Conservation (phyloP, 2,797 vertebrate genomes). For the Helicolenus hilgendorfi region DNA sequence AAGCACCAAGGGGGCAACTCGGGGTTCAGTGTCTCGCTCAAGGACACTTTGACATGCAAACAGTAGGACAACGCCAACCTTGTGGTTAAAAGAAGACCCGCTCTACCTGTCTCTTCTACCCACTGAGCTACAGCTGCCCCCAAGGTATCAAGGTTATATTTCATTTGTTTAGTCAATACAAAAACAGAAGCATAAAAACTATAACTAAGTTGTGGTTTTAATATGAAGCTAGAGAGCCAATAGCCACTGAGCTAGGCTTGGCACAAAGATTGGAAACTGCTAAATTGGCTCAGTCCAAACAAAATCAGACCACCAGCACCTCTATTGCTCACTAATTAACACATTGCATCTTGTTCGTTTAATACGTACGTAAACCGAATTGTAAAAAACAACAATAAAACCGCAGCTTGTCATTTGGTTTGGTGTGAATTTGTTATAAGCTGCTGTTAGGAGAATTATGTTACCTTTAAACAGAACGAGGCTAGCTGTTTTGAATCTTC, state of each 20-base stretch:
- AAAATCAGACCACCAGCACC: not conserved
- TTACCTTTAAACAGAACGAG: not conserved
- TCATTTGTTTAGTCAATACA: not conserved
- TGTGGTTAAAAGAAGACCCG: no score
- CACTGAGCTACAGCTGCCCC: no score
- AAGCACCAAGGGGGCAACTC: no score
- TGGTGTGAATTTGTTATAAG: not conserved
- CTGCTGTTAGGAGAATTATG: not conserved
- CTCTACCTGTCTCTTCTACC: no score
- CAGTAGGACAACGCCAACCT: no score
- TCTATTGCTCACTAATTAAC: not conserved
- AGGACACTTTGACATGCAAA: no score
- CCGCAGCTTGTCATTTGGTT: not conserved
- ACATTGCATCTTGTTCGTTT: not conserved
- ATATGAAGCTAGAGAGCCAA: not conserved
- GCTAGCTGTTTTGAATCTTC: not conserved
- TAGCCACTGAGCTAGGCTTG: not conserved
- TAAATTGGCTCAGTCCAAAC: not conserved
- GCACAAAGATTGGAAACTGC: not conserved
- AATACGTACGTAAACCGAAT: not conserved
- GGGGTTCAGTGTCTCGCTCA: no score
- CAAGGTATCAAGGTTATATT: not conserved
- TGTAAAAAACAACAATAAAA: not conserved
- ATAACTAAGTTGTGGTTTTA: not conserved
- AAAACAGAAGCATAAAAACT: not conserved